Evolutionary conservation across 2,888 invertebrate genomes (phyloP), one percentile per base, ranked within the genome.

Genomic region (Conops quadrifasciatus): DNA sequence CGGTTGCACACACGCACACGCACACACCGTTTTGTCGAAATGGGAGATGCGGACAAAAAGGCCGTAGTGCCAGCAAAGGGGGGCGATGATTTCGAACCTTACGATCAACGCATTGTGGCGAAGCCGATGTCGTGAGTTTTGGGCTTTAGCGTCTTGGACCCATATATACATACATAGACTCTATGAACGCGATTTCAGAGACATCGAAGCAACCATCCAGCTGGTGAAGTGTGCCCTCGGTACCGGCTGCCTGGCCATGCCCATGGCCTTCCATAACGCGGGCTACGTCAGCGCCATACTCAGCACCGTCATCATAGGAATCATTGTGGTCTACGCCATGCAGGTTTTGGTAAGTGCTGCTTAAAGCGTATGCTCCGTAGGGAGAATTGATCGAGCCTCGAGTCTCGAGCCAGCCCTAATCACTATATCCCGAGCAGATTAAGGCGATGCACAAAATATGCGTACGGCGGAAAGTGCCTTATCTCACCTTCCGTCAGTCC

Each of bases 181-280:
- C 36, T 13, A 21, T 60, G 7, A 9, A n/a, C 4, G 7, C 26
- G 13, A 30, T 30, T 69, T 0, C 69, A 80, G 81, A 3, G 77
- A 81, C 45, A 9, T 71, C 59, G 94, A 95, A 83, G 94, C 95
- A 0, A 87, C 96, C 77, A 90, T 96, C 77, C 95, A 96, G 82
- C 87, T 97, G 78, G 87, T 97, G 67, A 97, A 97, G 84, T 95
- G 95, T 76, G 94, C 95, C 81, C 88, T 97, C 72, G 97, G 97
- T 1, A 97, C 97, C 0, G 98, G 98, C 0, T 94, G 97, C 76
- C 87, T 97, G 75, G 97, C 97, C 11, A 94, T 98, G 93, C 97
- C 97, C 9, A 91, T 93, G 80, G 97, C 96, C n/a, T 94, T 96
- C 85, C 89, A 90, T 76, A 91, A 95, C 83, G 89, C 96, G 3